These are phyloP conservation scores for Beaufortia kweichowensis DNA, from an alignment of 2,113 vertebrate species.

Conservation along the genomic window DNA sequence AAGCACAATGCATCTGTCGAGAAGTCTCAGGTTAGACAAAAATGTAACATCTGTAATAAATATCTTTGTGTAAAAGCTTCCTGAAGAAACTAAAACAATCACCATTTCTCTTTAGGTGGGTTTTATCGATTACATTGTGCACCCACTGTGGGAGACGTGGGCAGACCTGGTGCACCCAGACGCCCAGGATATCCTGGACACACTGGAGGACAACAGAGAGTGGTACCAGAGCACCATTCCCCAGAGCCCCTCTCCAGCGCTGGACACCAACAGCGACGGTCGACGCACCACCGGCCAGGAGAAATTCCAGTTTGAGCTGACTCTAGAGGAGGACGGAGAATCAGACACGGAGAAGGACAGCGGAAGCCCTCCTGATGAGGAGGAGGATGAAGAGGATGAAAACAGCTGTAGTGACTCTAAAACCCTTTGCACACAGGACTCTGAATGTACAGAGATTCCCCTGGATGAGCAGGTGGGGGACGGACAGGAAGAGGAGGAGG, in stretches of 20 bases:
- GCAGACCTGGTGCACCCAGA: conserved; percentile 97
- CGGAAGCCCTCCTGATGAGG: conserved; percentile 93
- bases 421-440: conserved; percentile 97
- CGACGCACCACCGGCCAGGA: conserved; percentile 85
- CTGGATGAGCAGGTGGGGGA: conserved; percentile 92
- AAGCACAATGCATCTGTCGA: conserved; percentile 98
- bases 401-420: conserved; percentile 98
- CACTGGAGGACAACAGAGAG: conserved; percentile 96
- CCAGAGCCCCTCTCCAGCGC: conserved; percentile 91
- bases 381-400: conserved; percentile 82
- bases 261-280: conserved; percentile 88
- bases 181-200: conserved; percentile 97
- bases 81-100: background rate
- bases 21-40: conserved; percentile 86
- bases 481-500: conserved; percentile 80
- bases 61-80: too few species aligned
- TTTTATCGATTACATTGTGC: conserved; percentile 99
- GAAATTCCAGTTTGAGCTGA: conserved; percentile 98
- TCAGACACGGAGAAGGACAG: conserved; percentile 97
- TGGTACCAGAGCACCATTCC: conserved; percentile 99
- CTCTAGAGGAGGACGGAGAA: conserved; percentile 93
- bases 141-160: conserved; percentile 98
- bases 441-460: conserved; percentile 95
- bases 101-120: conserved; percentile 81
- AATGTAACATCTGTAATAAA: too few species aligned